Conservation (phyloP, 2,113 vertebrate species). For the Heloderma charlesbogerti region DNA sequence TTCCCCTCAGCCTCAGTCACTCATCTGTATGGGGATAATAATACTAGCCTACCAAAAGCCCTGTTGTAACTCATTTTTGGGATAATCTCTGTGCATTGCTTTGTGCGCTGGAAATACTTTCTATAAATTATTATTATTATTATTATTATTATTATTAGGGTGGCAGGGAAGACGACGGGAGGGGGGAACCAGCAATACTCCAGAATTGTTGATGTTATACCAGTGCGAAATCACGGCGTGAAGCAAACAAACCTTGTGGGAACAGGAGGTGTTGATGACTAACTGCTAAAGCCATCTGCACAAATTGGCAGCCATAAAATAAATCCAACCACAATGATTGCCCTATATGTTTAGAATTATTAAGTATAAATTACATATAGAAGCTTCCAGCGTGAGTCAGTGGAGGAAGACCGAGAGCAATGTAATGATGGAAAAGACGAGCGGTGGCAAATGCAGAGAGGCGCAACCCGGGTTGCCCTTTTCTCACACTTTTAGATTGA, state of each 20-base stretch:
- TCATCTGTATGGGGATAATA: background rate
- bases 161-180: background rate
- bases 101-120: background rate
- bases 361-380: slow-evolving; percentile 29
- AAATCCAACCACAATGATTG: slow-evolving; percentile 55
- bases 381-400: slow-evolving; percentile 57
- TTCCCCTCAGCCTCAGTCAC: background rate
- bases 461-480: background rate
- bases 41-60: background rate
- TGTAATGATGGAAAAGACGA: background rate
- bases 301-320: slow-evolving; percentile 63
- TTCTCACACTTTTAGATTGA: too few species aligned
- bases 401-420: slow-evolving; percentile 25
- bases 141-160: background rate
- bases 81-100: background rate
- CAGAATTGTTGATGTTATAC: background rate
- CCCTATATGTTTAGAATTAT: slow-evolving; percentile 44
- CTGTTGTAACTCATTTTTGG: background rate
- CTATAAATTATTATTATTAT: background rate
- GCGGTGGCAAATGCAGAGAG: background rate
- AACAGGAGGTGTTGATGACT: slow-evolving; percentile 55
- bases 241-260: slow-evolving; percentile 50
- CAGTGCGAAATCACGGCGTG: background rate
- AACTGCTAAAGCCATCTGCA: slow-evolving; percentile 55
- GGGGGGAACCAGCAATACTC: background rate